Evolutionary conservation across 2,113 vertebrate genomes (phyloP).

Genomic region (Rhinichthys klamathensis): DNA sequence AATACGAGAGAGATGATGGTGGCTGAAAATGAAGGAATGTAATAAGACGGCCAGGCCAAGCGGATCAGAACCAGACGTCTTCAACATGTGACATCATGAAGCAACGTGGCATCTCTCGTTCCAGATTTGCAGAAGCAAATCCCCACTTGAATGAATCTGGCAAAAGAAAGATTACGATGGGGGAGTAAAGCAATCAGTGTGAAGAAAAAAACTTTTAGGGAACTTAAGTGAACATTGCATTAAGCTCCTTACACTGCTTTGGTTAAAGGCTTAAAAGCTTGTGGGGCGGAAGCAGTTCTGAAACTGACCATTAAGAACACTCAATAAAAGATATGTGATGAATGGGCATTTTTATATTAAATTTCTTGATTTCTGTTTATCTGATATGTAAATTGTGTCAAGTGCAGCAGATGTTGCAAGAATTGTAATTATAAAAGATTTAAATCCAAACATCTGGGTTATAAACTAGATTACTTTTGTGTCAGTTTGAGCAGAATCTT

Average conservation of each 20-base stretch:
- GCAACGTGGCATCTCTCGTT: slow-evolving; percentile 16
- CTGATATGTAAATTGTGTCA: background rate
- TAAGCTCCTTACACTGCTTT: slow-evolving; percentile 31
- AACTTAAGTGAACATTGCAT: slow-evolving; percentile 30
- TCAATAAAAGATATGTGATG: background rate
- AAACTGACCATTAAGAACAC: background rate
- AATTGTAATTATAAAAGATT: background rate
- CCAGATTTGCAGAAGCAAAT: slow-evolving; percentile 14
- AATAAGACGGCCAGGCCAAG: slow-evolving; percentile 11
- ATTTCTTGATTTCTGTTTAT: background rate
- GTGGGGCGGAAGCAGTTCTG: background rate
- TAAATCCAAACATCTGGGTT: slow-evolving; percentile 18
- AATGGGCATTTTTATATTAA: background rate
- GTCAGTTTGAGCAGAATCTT: slow-evolving; percentile 29
- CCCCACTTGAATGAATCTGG: slow-evolving; percentile 23
- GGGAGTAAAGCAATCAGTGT: slow-evolving; percentile 19
- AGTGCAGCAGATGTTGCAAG: background rate
- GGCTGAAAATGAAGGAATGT: slow-evolving; percentile 7
- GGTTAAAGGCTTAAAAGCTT: slow-evolving; percentile 21
- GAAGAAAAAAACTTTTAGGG: slow-evolving; percentile 24
- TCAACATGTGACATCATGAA: slow-evolving; percentile 22
- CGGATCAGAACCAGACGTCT: slow-evolving; percentile 26
- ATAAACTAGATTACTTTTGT: background rate
- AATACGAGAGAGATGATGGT: background rate
- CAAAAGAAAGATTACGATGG: slow-evolving; percentile 12